phyloP scores from a whole-genome alignment of 2,797 vertebrate species.

The Sebastes reedi region DNA sequence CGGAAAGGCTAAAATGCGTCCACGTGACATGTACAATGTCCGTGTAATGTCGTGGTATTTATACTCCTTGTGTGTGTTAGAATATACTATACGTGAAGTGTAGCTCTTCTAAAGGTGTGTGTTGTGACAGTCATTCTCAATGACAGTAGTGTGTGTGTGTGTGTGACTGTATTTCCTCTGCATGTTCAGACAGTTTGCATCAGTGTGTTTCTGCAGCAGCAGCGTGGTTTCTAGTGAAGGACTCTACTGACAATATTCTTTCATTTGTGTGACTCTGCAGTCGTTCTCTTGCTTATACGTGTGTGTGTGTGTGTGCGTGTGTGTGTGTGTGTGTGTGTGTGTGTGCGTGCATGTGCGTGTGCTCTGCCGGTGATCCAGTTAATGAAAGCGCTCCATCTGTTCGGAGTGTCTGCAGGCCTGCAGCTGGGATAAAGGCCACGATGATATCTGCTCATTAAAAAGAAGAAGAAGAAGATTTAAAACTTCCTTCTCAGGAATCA shows the following conservation, averaged over 20 bases:
- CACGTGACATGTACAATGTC: no score
- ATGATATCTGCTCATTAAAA: conserved; percentile 29
- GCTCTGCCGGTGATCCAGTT: conserved; percentile 30
- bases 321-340: not conserved
- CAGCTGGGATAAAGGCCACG: conserved; percentile 33
- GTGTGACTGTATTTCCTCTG: not conserved
- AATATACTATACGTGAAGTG: no score
- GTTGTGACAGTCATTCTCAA: no score
- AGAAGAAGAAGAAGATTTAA: not conserved
- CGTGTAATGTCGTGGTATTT: no score
- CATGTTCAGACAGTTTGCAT: not conserved
- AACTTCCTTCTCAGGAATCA: not conserved
- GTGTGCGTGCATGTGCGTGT: rapidly evolving
- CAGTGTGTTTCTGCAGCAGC: not conserved
- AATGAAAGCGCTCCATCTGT: conserved; percentile 43
- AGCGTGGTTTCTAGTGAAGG: not conserved
- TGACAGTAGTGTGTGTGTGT: no score
- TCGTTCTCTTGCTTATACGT: not conserved
- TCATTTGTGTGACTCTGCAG: conserved; percentile 5
- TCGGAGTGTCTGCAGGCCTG: not conserved
- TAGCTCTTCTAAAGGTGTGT: no score
- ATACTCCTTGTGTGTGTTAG: no score
- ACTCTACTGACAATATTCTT: not conserved
- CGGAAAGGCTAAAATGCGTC: no score
- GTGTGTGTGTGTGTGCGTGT: not conserved